Evolutionary conservation across 1,140 invertebrate genomes (phyloP), one percentile per base, ranked within the genome.

Genomic region (Xylocopa sonorina): DNA sequence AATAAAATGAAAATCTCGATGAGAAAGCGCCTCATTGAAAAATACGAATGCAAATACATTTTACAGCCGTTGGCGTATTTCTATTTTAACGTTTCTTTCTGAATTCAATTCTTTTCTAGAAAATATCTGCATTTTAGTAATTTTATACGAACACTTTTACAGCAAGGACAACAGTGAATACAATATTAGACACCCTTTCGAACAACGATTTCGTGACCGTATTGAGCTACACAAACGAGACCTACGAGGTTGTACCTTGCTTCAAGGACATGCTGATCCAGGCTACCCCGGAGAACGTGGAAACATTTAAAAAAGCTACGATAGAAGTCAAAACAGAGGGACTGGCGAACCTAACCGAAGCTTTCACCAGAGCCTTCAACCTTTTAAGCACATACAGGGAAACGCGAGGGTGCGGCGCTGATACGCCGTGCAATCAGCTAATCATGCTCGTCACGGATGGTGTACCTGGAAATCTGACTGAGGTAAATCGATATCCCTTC

Each of bases 391-490:
- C 89, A 95, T 96, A 95, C 76, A 92, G 95, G 62, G 89, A 93
- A 9, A 90, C 85, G 18, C 91, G 94, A 3, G 94, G 94, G 58
- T 96, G 96, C 72, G 87, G 88, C 78, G 87, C 90, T 2, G 92
- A 93, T 16, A 94, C 94, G 74, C 94, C 95, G 16, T 99, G 99
- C 89, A 99, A 99, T 93, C 98, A 99, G 93, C 96, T 98, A 12
- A 99, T 99, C 57, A 99, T 99, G 98, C 92, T 99, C n/a, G 96
- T 99, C 58, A 99, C 99, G 1, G 99, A 99, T 93, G 98, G 98
- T 43, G 96, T 99, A n/a, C 96, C 98, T 1, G 96, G 96, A 64
- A 98, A 98, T 89, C 95, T 97, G 63, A 97, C 98, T 41, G 96
- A 96, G 82, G 92, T 92, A 51, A n/a, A 9, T 18, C 5, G 16